Evolutionary conservation across 2,113 vertebrate genomes (phyloP), one percentile per base, ranked within the genome.

Genomic region (Nestor notabilis): DNA sequence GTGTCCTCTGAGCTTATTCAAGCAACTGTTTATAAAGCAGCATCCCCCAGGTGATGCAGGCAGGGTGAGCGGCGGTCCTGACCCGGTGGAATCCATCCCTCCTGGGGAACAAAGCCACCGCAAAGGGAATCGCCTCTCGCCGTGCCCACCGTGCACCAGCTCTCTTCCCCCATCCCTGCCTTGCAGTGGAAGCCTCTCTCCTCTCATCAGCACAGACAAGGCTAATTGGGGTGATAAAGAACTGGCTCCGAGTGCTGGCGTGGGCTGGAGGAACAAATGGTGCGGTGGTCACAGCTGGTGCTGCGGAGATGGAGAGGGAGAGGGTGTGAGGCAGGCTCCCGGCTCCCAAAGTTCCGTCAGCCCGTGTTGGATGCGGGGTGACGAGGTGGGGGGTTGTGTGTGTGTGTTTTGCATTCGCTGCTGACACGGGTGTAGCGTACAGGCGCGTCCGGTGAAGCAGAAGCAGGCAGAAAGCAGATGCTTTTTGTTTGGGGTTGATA

Each of bases 171-270:
- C 47, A 7, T 78, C 83, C 83, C 43, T 50, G 84, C 87, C 75
- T 75, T 47, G 91, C 82, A 55, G 80, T 50, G 92, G 81, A 25
- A 96, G 75, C 82, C 95, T 95, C 96, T 94, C 96, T 92, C 92
- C 90, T 90, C 96, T 93, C 95, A 97, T 96, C 97, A 97, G 95
- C 93, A 96, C 96, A 76, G 95, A 96, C 96, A 95, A 95, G 92
- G 82, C 96, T 96, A 89, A 96, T 68, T 92, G 83, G 89, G 94
- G 94, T 95, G 96, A 96, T 85, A 89, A 82, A 94, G 95, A 95
- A 90, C 92, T 90, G n/a, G 49, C 90, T 94, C 76, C 44, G 44
- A 46, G 69, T 52, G 83, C 83, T 91, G 94, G 79, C 41, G 39
- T 80, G 83, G 89, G 96, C 90, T 90, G 93, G 49, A 96, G 96